phyloP scores from a whole-genome alignment of 1,140 invertebrate species.

The Pseudomyrmex sp. region DNA sequence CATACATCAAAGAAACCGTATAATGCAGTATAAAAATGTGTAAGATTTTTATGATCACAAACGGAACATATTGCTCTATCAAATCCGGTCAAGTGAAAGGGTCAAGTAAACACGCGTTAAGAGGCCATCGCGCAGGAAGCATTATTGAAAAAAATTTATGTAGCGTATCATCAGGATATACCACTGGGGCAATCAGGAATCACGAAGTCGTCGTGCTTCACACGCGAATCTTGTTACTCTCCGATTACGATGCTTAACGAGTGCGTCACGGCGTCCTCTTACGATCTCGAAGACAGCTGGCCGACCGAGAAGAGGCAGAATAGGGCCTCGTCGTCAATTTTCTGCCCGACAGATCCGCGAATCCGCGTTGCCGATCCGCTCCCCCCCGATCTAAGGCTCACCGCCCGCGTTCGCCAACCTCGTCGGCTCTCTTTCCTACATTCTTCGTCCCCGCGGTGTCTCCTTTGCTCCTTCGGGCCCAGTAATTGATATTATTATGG shows the following conservation, averaged over 20 bases:
- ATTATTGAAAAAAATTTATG: conserved; percentile 41
- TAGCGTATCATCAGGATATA: conserved; percentile 42
- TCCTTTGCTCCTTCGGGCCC: conserved; percentile 53
- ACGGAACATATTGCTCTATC: too few relatives aligned
- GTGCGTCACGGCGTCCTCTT: conserved; percentile 66
- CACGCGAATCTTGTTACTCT: conserved; percentile 56
- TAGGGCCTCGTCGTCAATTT: conserved; percentile 73
- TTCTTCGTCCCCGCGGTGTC: conserved; percentile 35
- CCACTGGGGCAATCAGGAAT: conserved; percentile 40
- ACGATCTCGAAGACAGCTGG: conserved; percentile 74
- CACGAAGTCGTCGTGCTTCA: conserved; percentile 54
- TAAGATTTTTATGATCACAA: too few relatives aligned
- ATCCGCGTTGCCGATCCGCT: conserved; percentile 73
- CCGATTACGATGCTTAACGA: conserved; percentile 69
- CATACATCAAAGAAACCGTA: neutral
- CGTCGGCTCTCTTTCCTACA: neutral
- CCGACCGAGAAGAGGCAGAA: conserved; percentile 43
- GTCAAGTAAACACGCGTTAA: conserved; percentile 29
- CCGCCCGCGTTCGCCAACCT: conserved; percentile 43
- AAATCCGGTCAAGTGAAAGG: neutral
- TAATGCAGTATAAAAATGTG: too few relatives aligned
- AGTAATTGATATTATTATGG: conserved; percentile 81
- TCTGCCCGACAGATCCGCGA: conserved; percentile 79
- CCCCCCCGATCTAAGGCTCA: conserved; percentile 57
- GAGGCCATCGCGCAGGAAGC: neutral